Conservation (phyloP, 2,888 invertebrate genomes). For the Drosophila robusta region DNA sequence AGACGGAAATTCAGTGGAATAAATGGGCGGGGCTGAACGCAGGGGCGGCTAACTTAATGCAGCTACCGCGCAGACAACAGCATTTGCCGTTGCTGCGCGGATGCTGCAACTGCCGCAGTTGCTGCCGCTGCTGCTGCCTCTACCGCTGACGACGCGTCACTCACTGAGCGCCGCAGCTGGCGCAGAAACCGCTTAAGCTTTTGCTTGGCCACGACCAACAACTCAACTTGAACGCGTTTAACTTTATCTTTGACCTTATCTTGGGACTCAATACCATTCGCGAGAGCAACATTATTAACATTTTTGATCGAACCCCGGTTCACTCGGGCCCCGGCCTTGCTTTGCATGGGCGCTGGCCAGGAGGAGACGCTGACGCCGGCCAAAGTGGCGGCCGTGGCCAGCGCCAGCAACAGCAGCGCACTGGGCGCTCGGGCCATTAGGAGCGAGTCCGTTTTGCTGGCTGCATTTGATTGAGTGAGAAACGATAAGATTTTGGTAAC, state of each 20-base stretch:
- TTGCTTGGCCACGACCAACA: conserved; percentile 23
- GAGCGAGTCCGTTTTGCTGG: conserved; percentile 82
- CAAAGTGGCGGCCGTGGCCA: conserved; percentile 65
- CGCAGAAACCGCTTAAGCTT: conserved; percentile 36
- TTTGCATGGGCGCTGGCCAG: conserved; percentile 44
- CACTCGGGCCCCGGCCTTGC: conserved; percentile 40
- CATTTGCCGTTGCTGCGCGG: conserved; percentile 37
- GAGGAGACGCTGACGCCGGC: conserved; percentile 55
- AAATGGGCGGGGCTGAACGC: conserved; percentile 62
- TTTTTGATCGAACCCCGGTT: conserved; percentile 25
- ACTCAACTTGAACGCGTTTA: conserved; percentile 16
- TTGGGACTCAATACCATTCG: conserved; percentile 18
- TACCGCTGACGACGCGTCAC: conserved; percentile 24
- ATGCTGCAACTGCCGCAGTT: conserved; percentile 18
- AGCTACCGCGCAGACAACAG: conserved; percentile 77
- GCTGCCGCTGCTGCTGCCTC: conserved; percentile 22
- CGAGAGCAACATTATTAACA: conserved; percentile 8
- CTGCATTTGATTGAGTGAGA: conserved; percentile 85
- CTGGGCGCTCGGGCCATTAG: conserved; percentile 73
- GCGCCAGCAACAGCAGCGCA: conserved; percentile 70
- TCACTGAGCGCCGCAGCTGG: conserved; percentile 37
- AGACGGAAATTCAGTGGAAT: conserved; percentile 71
- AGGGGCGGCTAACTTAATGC: conserved; percentile 57
- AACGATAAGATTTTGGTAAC: conserved; percentile 85
- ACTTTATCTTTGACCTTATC: conserved; percentile 22